These are phyloP conservation scores for Macquaria australasica DNA, from an alignment of 2,113 vertebrate species.

Conservation along the genomic window DNA sequence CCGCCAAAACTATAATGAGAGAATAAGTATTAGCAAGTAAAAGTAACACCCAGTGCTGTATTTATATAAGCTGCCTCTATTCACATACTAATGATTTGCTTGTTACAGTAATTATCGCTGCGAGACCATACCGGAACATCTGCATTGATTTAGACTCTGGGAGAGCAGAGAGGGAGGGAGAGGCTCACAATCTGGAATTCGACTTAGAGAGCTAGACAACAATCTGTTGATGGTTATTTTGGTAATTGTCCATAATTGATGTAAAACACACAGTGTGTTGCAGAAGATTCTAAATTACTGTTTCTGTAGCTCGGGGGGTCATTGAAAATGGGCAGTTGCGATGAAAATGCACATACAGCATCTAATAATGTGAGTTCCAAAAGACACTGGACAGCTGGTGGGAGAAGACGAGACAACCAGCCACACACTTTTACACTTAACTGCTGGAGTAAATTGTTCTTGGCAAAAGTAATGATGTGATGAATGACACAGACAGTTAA, in stretches of 20 bases:
- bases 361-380: constrained; percentile 66
- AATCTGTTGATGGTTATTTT: constrained; percentile 84
- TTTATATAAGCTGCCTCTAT: constrained; percentile 82
- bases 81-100: constrained; percentile 84
- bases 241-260: constrained; percentile 84
- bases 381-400: constrained; percentile 71
- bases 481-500: constrained; percentile 38
- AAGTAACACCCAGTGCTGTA: constrained; percentile 76
- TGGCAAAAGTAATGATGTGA: constrained; percentile 58
- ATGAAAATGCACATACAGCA: constrained; percentile 64
- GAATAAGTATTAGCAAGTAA: constrained; percentile 73
- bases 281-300: constrained; percentile 72
- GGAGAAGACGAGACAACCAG: constrained; percentile 57
- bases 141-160: constrained; percentile 82
- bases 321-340: constrained; percentile 57
- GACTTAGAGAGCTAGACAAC: constrained; percentile 75
- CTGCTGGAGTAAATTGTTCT: constrained; percentile 55
- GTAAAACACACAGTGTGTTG: constrained; percentile 61
- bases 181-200: constrained; percentile 82
- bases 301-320: constrained; percentile 66
- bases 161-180: constrained; percentile 72
- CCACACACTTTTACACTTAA: constrained; percentile 53
- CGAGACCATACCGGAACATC: constrained; percentile 84
- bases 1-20: constrained; percentile 75
- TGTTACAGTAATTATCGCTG: constrained; percentile 85